These are phyloP conservation scores for Cephus spinipes DNA, from an alignment of 2,888 invertebrate species.

Conservation along the genomic window DNA sequence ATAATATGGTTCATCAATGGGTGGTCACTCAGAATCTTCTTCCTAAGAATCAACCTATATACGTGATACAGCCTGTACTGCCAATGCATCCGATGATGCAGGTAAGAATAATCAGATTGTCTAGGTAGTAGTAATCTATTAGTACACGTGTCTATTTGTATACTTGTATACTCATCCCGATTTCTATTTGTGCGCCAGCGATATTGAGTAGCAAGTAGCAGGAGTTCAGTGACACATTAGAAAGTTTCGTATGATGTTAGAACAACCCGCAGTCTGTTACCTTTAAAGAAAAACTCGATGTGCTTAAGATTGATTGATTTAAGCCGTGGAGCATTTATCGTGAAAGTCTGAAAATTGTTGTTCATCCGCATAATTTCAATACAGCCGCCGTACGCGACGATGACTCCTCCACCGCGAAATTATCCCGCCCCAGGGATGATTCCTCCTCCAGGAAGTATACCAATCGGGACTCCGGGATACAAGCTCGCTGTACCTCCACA, in stretches of 20 bases:
- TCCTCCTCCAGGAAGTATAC: conserved; percentile 49
- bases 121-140: no score
- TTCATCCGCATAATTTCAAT: conserved; percentile 1
- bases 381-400: conserved; percentile 56
- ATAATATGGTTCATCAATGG: conserved; percentile 65
- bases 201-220: conserved; percentile 28
- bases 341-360: no score
- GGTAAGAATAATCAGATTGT: conserved; percentile 37
- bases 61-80: conserved; percentile 60
- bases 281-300: neutral
- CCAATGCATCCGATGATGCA: conserved; percentile 61
- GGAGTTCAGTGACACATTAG: conserved; percentile 58
- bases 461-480: conserved; percentile 50
- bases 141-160: no score
- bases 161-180: neutral
- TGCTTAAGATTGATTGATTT: neutral
- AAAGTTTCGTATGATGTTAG: conserved; percentile 49
- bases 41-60: conserved; percentile 60
- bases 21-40: conserved; percentile 60
- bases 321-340: no score
- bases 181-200: neutral
- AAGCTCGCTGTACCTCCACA: conserved; percentile 56
- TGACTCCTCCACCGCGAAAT: conserved; percentile 42
- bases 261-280: conserved; percentile 23
- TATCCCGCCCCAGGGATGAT: conserved; percentile 50